Base-by-base conservation (phyloP, 2,113 vertebrate species). In the Esox niger region DNA sequence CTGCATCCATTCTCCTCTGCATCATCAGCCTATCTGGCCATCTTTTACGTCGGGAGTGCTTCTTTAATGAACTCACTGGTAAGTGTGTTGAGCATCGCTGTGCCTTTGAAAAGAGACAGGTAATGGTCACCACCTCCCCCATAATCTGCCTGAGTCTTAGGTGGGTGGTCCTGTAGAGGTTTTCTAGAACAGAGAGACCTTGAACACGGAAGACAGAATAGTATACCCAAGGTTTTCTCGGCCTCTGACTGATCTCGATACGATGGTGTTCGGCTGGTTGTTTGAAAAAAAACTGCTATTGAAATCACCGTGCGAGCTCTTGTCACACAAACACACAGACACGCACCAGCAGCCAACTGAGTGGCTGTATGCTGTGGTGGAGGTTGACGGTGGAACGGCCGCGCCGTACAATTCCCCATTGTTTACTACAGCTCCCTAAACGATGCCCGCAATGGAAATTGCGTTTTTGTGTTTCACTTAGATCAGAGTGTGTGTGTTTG, bases 311-410 rank as follows among this genome's bases (percentile, higher is more conserved):
- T 7, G 54, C 30, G 52, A 33, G 33, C 35, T 15, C 0, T 13
- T 38, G 35, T 38, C 8, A 38, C 33, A 38, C 35, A 38, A 8
- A 38, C 35, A 15, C 35, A 35, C 33, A 35, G 1, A 38, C 35
- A 2, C 2, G 4, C 35, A 4, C 35, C 0, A 2, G 15, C 35
- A 2, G 15, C 35, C 15, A 6, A 55, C 46, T 60, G 31, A 26
- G 60, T 49, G 46, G 63, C 60, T 68, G 35, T 52, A 60, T 74
- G 63, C 68, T 62, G 68, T 35, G 32, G 23, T 66, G 6, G 59
- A 68, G 52, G 52, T 52, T 26, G 56, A 43, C 17, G 38, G 13
- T 15, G 38, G 38, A 4, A 43, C 17, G 38, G 2, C 38, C 38
- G 17, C 15, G 5, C 38, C 17, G 15, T 38, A 13, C 17, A 15